Percentiles rank a stretch among this genome's conserved stretches.
These are phyloP conservation scores for Sisyra nigra DNA, from an alignment of 2,888 invertebrate genomes.

Conservation along the genomic window DNA sequence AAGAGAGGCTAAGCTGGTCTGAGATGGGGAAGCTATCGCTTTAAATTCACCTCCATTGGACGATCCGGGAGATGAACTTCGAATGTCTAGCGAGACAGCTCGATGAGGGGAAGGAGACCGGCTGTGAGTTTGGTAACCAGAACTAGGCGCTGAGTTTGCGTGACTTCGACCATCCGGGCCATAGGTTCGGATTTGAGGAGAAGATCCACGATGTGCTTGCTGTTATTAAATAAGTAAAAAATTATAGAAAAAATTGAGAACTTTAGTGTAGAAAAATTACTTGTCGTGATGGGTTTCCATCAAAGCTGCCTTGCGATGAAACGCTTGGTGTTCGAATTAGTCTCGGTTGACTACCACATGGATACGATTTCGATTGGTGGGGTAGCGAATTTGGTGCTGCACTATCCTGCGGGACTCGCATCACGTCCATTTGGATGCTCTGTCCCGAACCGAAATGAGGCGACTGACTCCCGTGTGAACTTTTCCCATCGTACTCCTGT, in stretches of 20 bases:
- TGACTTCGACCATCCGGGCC: slow-evolving; percentile 57
- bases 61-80: slow-evolving; percentile 40
- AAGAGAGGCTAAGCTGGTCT: slow-evolving; percentile 52
- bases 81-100: slow-evolving; percentile 60
- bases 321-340: slow-evolving; percentile 65
- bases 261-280: slow-evolving; percentile 14
- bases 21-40: slow-evolving; percentile 48
- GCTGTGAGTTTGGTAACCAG: slow-evolving; percentile 33
- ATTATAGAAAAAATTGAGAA: not conserved
- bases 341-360: slow-evolving; percentile 33
- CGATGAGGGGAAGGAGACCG: slow-evolving; percentile 65
- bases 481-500: too few species aligned
- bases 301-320: slow-evolving; percentile 69
- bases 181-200: slow-evolving; percentile 69
- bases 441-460: too few species aligned
- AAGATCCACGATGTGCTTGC: slow-evolving; percentile 62
- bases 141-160: slow-evolving; percentile 23
- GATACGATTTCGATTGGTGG: slow-evolving; percentile 53
- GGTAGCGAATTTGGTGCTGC: slow-evolving; percentile 35
- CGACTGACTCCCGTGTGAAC: too few species aligned
- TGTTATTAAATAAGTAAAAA: slow-evolving; percentile 1
- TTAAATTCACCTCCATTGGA: slow-evolving; percentile 26
- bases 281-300: slow-evolving; percentile 51
- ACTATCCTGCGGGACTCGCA: slow-evolving; percentile 34
- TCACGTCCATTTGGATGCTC: slow-evolving; percentile 18